These are phyloP conservation scores for Cylloceria caligata DNA, from an alignment of 2,888 invertebrate species.

Conservation along the genomic window DNA sequence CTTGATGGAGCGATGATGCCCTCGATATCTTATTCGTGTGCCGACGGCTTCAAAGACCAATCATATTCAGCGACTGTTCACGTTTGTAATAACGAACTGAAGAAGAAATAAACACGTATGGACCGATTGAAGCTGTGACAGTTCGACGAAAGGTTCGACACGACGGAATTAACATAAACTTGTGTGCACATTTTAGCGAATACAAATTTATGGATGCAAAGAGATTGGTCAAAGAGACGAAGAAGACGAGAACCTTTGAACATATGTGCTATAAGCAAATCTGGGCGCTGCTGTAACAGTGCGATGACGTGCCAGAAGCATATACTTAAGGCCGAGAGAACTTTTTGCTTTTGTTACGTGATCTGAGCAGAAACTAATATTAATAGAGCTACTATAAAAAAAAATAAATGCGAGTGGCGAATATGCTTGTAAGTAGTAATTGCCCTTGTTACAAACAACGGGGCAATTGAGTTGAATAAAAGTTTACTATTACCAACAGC, in stretches of 20 bases:
- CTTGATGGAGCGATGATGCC: no score
- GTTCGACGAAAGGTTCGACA: conserved; percentile 54
- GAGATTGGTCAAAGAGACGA: not conserved
- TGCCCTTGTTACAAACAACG: no score
- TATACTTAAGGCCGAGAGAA: not conserved
- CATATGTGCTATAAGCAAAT: not conserved
- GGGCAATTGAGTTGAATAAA: no score
- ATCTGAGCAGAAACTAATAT: not conserved
- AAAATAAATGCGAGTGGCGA: no score
- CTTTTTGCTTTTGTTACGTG: not conserved
- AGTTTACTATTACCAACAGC: no score
- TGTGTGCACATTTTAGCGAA: conserved; percentile 15
- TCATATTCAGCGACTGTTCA: conserved; percentile 41
- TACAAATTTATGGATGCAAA: conserved; percentile 9
- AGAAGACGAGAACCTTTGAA: not conserved
- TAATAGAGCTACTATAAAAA: no score
- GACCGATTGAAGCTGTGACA: conserved; percentile 21
- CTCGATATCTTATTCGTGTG: no score
- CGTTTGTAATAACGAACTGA: conserved; percentile 62
- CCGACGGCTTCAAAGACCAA: not conserved
- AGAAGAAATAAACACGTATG: not conserved
- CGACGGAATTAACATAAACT: conserved; percentile 70
- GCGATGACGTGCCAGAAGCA: not conserved
- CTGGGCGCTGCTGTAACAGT: not conserved
- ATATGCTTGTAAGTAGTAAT: no score